phyloP scores from a whole-genome alignment of 2,888 invertebrate genomes.

The Tricholauxania praeusta region DNA sequence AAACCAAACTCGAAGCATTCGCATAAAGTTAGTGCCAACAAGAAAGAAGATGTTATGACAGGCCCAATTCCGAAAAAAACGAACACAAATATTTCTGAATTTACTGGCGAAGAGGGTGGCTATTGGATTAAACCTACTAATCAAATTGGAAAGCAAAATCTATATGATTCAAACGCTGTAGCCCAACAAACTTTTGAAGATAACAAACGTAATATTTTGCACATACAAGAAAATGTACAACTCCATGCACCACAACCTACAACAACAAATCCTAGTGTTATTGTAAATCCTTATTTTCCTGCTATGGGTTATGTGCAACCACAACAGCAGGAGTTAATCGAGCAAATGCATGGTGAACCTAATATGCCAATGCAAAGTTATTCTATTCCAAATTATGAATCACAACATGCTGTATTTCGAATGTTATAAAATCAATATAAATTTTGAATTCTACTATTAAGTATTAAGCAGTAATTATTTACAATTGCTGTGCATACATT shows the following conservation, averaged over 20 bases:
- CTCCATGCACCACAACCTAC: slow-evolving; percentile 10
- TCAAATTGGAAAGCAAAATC: neutral
- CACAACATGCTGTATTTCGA: slow-evolving; percentile 36
- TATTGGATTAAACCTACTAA: slow-evolving; percentile 43
- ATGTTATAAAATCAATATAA: slow-evolving; percentile 40
- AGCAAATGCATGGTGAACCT: neutral
- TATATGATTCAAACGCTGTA: neutral
- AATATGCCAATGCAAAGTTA: slow-evolving; percentile 12
- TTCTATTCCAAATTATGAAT: slow-evolving; percentile 19
- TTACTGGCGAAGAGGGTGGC: slow-evolving; percentile 49
- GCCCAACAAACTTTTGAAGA: no score
- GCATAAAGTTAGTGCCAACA: slow-evolving; percentile 38
- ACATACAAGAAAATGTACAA: slow-evolving; percentile 25
- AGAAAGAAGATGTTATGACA: slow-evolving; percentile 6
- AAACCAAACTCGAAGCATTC: slow-evolving; percentile 38
- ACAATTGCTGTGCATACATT: no score
- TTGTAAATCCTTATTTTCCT: neutral
- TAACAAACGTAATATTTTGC: neutral
- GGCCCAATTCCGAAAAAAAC: slow-evolving; percentile 21
- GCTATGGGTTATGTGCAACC: neutral
- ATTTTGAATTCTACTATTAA: neutral
- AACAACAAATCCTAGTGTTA: neutral
- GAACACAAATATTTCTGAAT: slow-evolving; percentile 47
- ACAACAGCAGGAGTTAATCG: neutral
- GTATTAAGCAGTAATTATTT: neutral